These are phyloP conservation scores for Oithona nana DNA, from an alignment of 2,888 invertebrate species.

Conservation along the genomic window DNA sequence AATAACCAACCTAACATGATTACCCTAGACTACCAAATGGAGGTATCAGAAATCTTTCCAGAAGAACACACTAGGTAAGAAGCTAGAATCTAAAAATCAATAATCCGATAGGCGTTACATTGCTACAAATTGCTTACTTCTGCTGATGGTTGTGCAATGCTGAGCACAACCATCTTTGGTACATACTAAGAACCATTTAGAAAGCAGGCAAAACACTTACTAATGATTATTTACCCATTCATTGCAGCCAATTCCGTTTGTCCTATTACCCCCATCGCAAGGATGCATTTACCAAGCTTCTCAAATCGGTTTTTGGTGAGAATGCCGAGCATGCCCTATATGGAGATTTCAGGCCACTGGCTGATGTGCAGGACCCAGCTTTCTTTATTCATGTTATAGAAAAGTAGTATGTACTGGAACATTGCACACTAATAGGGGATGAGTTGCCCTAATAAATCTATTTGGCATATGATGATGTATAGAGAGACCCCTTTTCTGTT, in stretches of 20 bases:
- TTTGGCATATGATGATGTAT: too few relatives aligned
- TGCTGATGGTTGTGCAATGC: too few relatives aligned
- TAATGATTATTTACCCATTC: too few relatives aligned
- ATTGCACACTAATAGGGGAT: not conserved
- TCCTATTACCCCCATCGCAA: constrained; percentile 72
- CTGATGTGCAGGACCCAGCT: constrained; percentile 43
- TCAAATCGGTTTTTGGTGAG: constrained; percentile 47
- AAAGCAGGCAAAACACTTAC: too few relatives aligned
- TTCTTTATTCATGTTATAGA: constrained; percentile 69
- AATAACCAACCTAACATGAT: constrained; percentile 54
- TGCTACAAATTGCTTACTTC: too few relatives aligned
- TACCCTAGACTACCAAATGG: constrained; percentile 60
- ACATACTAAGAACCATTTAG: too few relatives aligned
- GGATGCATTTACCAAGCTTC: constrained; percentile 45
- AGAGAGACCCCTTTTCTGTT: too few relatives aligned
- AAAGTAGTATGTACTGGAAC: constrained; percentile 30
- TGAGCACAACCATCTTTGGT: too few relatives aligned
- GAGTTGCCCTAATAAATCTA: too few relatives aligned
- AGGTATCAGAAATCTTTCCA: constrained; percentile 30
- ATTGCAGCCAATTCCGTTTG: constrained; percentile 43
- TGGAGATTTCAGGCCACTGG: constrained; percentile 57
- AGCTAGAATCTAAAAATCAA: too few relatives aligned
- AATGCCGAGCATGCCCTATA: constrained; percentile 47
- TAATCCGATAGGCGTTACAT: too few relatives aligned
- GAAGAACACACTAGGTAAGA: constrained; percentile 14